Base-by-base conservation (phyloP, 1,140 invertebrate species). In the Lasaia peninsularis region DNA sequence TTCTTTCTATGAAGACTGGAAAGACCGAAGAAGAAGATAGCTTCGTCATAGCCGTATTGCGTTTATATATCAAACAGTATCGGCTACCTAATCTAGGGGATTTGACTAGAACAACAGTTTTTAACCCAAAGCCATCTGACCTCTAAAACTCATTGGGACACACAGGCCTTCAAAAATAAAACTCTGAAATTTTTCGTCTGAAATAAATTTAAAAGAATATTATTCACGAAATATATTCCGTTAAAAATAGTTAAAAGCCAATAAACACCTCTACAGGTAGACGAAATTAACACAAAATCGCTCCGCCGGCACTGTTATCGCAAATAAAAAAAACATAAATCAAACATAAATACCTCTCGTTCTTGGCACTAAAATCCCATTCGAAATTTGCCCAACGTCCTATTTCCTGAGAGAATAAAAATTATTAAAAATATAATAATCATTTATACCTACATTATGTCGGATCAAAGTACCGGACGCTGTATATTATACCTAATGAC, bases 401-500 rank as follows among this genome's bases (percentile, higher is more conserved):
- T 44, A 20, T 44, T 44, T 44, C 40, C 40, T 20, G 14, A 18
- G 10, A 20, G 40, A 20, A 16, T 44, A 44, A 44, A 16, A 44
- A 18, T 18, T 44, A 20, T 44, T 20, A 44, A 44, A 44, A 44
- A 44, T 44, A 44, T 44, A 20, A 44, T 44, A 44, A 44, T 18
- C 40, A 44, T 44, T 44, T 44, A 16, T 18, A 44, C 40, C 14
- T 44, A 44, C 40, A 44, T 44, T 18, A 44, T 44, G 40, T 44
- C 40, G 16, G 49, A 66, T 66, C 63, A 65, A 65, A 65, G 63
- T 49, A 53, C 59, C 63, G 63, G 63, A 65, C 24, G 54, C 40
- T n/a, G 32, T 65, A 58, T 58, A 51, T 65, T 56, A 65, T 59
- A 50, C 37, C 56, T 65, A 65, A 65, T 62, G 63, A 65, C 50